Evolutionary conservation across 2,888 invertebrate genomes (phyloP), one percentile per base, ranked within the genome.

Genomic region (Argyra leucocephala): DNA sequence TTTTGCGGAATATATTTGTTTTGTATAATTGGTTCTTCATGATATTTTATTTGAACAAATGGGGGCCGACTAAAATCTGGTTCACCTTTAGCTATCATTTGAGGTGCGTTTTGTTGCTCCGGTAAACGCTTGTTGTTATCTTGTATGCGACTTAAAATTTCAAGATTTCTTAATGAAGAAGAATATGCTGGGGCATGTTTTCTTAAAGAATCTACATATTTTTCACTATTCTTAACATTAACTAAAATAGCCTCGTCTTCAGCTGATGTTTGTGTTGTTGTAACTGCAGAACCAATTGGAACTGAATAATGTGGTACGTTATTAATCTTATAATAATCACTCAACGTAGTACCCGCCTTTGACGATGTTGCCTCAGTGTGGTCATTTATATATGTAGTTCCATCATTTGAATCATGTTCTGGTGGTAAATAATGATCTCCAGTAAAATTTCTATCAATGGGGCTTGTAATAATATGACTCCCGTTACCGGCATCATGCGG

Each of bases 31-130:
- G 67, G 64, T 36, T 69, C 70, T 24, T 72, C 73, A 59, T 70
- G 72, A 22, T 69, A 66, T n/a, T 64, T 66, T 10, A 66, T 36
- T 60, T 71, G 69, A 24, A 69, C 68, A 61, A 69, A 65, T 12
- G 69, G 66, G 59, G 74, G 69, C 62, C 73, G 74, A 1, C 71
- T 71, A 64, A 72, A 72, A 61, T 73, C 72, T 9, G 74, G 70
- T 66, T 75, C 71, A 24, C 76, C 76, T 6, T 75, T 71, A 10
- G 72, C 65, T 3, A 76, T 69, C 72, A 73, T 74, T n/a, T 73
- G 74, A 6, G 77, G 74, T 1, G 73, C 67, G 1, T 72, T 61
- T 21, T 73, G 69, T 66, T 69, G 57, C 22, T 69, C 66, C 7
- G 66, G 67, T 63, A 66, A n/a, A 59, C 63, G 59, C 12, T 63